Percentiles rank a stretch among this genome's conserved stretches.
Conservation (phyloP, 2,888 invertebrate genomes). For the Cerastis rubricosa region DNA sequence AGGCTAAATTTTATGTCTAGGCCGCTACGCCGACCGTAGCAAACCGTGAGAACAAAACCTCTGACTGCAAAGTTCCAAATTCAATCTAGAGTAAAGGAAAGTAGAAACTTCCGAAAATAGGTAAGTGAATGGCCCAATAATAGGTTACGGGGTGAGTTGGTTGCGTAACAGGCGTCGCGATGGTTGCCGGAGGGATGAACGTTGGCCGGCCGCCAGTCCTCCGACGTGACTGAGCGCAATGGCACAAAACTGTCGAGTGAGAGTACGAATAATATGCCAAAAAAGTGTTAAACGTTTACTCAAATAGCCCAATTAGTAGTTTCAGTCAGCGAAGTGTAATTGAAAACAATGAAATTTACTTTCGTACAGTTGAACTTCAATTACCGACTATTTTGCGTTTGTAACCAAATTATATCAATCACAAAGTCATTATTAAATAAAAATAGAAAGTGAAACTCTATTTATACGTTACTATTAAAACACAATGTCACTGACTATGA, state of each 20-base stretch:
- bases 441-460: constrained; percentile 11
- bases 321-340: constrained; percentile 13
- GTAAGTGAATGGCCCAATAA: constrained; percentile 62
- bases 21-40: constrained; percentile 25
- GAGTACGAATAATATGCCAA: constrained; percentile 40
- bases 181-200: constrained; percentile 46
- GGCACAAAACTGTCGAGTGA: constrained; percentile 43
- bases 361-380: constrained; percentile 1
- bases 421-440: background rate
- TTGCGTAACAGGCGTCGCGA: constrained; percentile 59
- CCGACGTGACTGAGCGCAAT: constrained; percentile 48
- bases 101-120: constrained; percentile 51
- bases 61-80: constrained; percentile 22
- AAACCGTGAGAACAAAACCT: constrained; percentile 2
- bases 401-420: background rate
- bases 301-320: constrained; percentile 34
- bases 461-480: background rate
- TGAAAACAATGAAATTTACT: constrained; percentile 18
- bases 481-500: constrained; percentile 14
- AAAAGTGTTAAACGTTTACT: constrained; percentile 35
- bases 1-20: background rate
- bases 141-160: constrained; percentile 57
- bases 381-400: background rate
- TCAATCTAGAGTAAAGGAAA: constrained; percentile 51
- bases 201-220: constrained; percentile 58